These are phyloP conservation scores for Symphodus melops DNA, from an alignment of 2,113 vertebrate genomes.

Conservation along the genomic window DNA sequence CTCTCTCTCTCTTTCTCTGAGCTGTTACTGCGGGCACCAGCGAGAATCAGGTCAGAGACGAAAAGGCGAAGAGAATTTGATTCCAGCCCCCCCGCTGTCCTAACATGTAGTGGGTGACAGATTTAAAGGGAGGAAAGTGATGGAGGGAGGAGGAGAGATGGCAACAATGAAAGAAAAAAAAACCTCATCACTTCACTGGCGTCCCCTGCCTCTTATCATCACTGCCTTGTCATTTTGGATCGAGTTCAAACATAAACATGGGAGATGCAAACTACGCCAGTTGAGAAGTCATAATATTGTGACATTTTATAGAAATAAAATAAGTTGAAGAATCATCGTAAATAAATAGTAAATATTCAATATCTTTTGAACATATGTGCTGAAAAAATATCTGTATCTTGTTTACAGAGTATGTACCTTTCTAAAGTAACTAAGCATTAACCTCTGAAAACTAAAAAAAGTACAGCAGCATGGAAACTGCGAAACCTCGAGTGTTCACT, in stretches of 20 bases:
- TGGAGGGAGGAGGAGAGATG: constrained; percentile 23
- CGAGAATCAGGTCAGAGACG: constrained; percentile 79
- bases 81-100: constrained; percentile 75
- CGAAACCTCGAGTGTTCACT: background rate
- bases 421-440: too few relatives aligned
- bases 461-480: background rate
- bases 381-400: background rate
- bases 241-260: constrained; percentile 48
- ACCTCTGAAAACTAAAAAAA: too few relatives aligned
- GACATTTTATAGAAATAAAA: constrained; percentile 44
- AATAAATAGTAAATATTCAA: background rate
- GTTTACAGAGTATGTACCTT: background rate
- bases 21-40: constrained; percentile 59
- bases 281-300: constrained; percentile 42
- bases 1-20: constrained; percentile 41
- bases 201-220: constrained; percentile 27
- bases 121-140: constrained; percentile 63
- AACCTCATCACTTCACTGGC: constrained; percentile 47
- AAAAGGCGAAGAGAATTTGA: constrained; percentile 78
- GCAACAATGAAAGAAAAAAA: constrained; percentile 29
- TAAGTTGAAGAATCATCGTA: constrained; percentile 22
- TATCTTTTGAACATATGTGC: background rate
- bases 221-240: constrained; percentile 42
- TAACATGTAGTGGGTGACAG: constrained; percentile 78
- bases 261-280: constrained; percentile 27